Evolutionary conservation across 2,888 invertebrate genomes (phyloP), one percentile per base, ranked within the genome.

Genomic region (Cephus rjabovi): DNA sequence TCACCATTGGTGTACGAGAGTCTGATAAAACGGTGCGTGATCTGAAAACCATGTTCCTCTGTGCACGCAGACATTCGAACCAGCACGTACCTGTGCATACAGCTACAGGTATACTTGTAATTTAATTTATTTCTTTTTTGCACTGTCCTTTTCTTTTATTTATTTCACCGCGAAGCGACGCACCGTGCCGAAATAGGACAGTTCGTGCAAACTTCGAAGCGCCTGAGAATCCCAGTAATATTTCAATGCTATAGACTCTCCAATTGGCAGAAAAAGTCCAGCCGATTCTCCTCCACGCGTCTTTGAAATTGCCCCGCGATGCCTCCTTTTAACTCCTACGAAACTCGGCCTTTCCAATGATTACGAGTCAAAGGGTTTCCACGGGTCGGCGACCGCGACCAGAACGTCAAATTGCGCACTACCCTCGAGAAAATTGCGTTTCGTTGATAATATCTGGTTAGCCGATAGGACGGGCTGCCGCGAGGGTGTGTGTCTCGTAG

Each of bases 391-490:
- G 56, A 56, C 56, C 71, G 34, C 71, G 34, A 71, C 71, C 71
- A 79, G 75, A 75, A 84, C 76, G 82, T 81, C 81, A 79, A 86
- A 84, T 81, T 83, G 83, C 82, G 71, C 35, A 77, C 75, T 78
- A 74, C 79, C 80, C 71, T 71, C 71, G 76, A 81, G 85, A 84
- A 83, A 84, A 86, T 86, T 85, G 80, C 83, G 83, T 83, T 82
- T 81, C 75, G 81, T 81, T 81, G 85, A 86, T 86, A 85, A 84
- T 84, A 85, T 86, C 84, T 82, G 76, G 75, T 78, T 69, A 70
- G 80, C 80, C 81, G 85, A 85, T 86, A 86, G 82, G 78, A 80
- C 77, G 31, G 80, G 81, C 77, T 33, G 31, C 15, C 71, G 71
- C 71, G 71, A 30, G 71, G 33, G 71, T 12, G 71, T 71, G 71